Evolutionary conservation across 2,797 vertebrate species (phyloP), one percentile per base, ranked within the genome.

Genomic region (Lerista edwardsae): DNA sequence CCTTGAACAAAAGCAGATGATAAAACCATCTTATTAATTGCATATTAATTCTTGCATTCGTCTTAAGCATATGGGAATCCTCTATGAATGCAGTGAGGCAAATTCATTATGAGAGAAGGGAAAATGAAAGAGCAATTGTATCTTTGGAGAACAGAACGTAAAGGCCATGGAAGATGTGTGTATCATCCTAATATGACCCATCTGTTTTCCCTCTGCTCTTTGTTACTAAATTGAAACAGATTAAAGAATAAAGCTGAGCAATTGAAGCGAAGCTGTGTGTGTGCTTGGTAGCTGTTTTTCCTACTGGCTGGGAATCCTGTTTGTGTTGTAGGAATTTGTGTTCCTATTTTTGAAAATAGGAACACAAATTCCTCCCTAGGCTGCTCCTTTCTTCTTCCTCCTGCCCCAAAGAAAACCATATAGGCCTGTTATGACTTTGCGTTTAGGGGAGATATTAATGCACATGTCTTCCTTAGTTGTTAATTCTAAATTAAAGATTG

Each of bases 21-120:
- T 91, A 85, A 17, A 85, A 88, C 84, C 71, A 86, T 91, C 87
- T 94, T 94, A 95, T 93, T 94, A 95, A 95, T 93, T 92, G 88
- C 72, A 87, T 94, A 94, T 94, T 94, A 94, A 94, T 94, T 93
- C 86, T 84, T 25, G 1, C 82, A 84, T 91, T 93, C 69, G 76
- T 94, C 86, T 90, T 92, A 93, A 90, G 92, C 91, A 80, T 94
- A 90, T 94, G 92, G 87, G 90, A 91, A 85, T 75, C 57, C 77
- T 79, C 75, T 85, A 85, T 84, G 80, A 91, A 81, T 83, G 79
- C 62, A 88, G 47, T 78, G 90, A 89, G 91, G 84, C 77, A 91
- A 76, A 86, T 91, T 87, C 80, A 80, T 65, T n/a, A 39, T 80
- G 61, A 83, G 78, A 91, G 75, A 74, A 87, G 76, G 77, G 84